Evolutionary conservation across 2,888 invertebrate species (phyloP).

Genomic region (Scaeva pyrastri): DNA sequence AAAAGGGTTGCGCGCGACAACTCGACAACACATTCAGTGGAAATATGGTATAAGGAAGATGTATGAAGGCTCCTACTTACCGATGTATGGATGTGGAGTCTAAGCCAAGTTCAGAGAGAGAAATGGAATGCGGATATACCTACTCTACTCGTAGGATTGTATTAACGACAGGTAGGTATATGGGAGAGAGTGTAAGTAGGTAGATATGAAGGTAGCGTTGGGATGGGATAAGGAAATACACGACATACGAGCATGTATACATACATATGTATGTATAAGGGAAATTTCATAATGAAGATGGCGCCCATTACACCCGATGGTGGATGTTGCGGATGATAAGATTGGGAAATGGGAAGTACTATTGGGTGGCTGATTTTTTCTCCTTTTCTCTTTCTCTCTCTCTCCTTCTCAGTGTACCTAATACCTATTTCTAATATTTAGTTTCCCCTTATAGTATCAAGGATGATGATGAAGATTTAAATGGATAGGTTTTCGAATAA

Average conservation of each 20-base stretch:
- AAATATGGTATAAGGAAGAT: background rate
- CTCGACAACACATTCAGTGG: background rate
- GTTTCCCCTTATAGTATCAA: background rate
- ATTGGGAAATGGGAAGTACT: background rate
- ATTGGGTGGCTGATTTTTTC: background rate
- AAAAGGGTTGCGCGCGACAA: conserved; percentile 4
- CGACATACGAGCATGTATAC: background rate
- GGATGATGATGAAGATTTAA: background rate
- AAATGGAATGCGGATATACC: background rate
- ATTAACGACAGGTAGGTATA: background rate
- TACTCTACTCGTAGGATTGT: too few species aligned
- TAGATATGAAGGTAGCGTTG: too few species aligned
- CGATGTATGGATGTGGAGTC: background rate
- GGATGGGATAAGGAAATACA: background rate
- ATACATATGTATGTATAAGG: too few species aligned
- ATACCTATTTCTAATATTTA: background rate
- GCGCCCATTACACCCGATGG: conserved; percentile 5
- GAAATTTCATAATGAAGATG: conserved; percentile 28
- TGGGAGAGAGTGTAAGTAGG: background rate
- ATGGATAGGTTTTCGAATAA: background rate
- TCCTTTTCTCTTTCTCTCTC: background rate
- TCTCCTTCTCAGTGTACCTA: background rate
- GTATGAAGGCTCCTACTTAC: background rate
- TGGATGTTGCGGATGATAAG: background rate
- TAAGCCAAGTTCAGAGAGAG: background rate